Evolutionary conservation across 2,113 vertebrate species (phyloP).

Genomic region (Hymenochirus boettgeri): DNA sequence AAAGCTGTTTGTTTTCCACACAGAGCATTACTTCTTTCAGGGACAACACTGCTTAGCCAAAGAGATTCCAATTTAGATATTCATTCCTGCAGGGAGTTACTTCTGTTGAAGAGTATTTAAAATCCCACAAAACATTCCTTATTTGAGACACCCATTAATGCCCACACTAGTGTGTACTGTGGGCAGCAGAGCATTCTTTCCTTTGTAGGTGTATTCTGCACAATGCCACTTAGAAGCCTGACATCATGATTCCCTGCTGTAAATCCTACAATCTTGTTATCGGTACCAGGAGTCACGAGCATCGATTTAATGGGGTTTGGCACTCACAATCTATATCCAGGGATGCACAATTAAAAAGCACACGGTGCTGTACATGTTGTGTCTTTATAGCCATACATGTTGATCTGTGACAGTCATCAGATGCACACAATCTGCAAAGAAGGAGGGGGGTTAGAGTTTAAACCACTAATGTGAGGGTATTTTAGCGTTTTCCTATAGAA

Average conservation of each 20-base stretch:
- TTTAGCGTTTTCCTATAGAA: no score
- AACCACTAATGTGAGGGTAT: no score
- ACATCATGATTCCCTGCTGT: conserved; percentile 5
- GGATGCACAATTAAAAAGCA: background rate
- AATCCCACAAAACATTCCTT: conserved; percentile 1
- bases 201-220: conserved; percentile 8
- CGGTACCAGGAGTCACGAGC: background rate
- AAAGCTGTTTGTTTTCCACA: background rate
- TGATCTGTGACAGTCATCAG: background rate
- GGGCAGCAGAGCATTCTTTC: background rate
- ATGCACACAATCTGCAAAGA: conserved; percentile 11
- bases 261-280: conserved; percentile 16
- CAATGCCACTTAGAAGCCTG: conserved; percentile 2
- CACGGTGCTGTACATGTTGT: background rate
- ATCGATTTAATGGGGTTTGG: background rate
- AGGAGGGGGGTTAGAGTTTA: no score
- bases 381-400: conserved; percentile 16
- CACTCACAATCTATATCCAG: background rate
- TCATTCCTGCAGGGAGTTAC: background rate
- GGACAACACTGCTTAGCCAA: background rate
- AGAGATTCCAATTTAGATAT: conserved; percentile 2
- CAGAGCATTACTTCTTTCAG: conserved; percentile 12
- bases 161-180: background rate
- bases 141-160: conserved; percentile 4
- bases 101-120: conserved; percentile 1